Evolutionary conservation across 2,113 vertebrate genomes (phyloP), one percentile per base, ranked within the genome.

Genomic region (Poecile atricapillus): DNA sequence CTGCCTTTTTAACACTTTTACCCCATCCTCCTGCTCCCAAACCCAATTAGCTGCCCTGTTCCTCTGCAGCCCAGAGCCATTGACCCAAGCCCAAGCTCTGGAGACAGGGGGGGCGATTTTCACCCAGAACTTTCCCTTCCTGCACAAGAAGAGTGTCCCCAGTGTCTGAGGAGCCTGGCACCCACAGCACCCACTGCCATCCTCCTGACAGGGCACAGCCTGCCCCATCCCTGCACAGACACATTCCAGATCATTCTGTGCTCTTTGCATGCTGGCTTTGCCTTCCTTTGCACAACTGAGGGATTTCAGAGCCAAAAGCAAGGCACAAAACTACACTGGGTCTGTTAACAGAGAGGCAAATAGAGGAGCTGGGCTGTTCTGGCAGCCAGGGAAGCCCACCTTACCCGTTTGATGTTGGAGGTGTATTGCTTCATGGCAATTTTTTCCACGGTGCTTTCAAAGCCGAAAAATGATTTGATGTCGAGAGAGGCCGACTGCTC

Each of bases 351-450:
- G 80, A 11, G 9, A 47, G 46, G 23, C 35, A 73, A 15, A 14
- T 0, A 6, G 18, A 63, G 27, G 13, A 13, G 7, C 33, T 80
- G 17, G 27, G 5, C 5, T 25, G n/a, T 5, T n/a, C 4, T 2
- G 22, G 41, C n/a, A 31, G 47, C n/a, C 69, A 59, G 35, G 62
- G 39, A 56, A 70, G 81, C 35, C 75, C 22, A 9, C 11, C 80
- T 98, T 78, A 98, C 98, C 98, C 96, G 93, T 89, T 98, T 98
- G 95, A 99, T 97, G 56, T 97, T 99, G 53, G 98, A 97, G 0
- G 98, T 98, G 77, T 99, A 99, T 69, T 99, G 98, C 93, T 98
- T 99, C 98, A 99, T 99, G 64, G 98, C 98, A 2, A 99, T 98
- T 80, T 98, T 99, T 70, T 99, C 98, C 95, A 98, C 97, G 0